Conservation (phyloP, 2,113 vertebrate species). For the Catagonus wagneri region DNA sequence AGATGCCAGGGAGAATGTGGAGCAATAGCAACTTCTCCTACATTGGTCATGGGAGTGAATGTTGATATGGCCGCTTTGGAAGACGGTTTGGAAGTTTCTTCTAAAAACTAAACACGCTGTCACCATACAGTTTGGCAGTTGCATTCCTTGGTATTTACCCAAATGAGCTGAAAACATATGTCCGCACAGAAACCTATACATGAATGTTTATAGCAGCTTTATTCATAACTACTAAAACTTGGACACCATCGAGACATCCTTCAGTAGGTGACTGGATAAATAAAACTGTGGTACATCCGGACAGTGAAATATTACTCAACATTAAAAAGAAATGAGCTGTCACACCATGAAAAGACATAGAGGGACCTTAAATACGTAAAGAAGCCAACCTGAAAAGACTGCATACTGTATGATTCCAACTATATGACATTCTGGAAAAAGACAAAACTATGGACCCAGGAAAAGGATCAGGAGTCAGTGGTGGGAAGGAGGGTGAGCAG, state of each 20-base stretch:
- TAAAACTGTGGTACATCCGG: not conserved
- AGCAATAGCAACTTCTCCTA: not conserved
- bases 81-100: not conserved
- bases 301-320: not conserved
- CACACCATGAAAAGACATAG: not conserved
- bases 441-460: not conserved
- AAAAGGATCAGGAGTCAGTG: not conserved
- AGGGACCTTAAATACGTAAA: not conserved
- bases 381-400: not conserved
- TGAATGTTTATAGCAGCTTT: not conserved
- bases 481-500: not conserved
- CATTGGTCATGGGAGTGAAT: not conserved
- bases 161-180: not conserved
- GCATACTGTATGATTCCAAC: not conserved
- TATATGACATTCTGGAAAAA: not conserved
- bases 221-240: not conserved
- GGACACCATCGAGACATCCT: not conserved
- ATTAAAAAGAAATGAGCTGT: not conserved
- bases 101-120: not conserved
- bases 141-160: not conserved
- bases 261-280: not conserved
- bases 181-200: not conserved
- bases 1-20: not conserved
- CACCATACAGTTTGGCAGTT: not conserved
- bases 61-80: not conserved